Conservation (phyloP, 2,113 vertebrate species). For the Nycticryphes semicollaris region DNA sequence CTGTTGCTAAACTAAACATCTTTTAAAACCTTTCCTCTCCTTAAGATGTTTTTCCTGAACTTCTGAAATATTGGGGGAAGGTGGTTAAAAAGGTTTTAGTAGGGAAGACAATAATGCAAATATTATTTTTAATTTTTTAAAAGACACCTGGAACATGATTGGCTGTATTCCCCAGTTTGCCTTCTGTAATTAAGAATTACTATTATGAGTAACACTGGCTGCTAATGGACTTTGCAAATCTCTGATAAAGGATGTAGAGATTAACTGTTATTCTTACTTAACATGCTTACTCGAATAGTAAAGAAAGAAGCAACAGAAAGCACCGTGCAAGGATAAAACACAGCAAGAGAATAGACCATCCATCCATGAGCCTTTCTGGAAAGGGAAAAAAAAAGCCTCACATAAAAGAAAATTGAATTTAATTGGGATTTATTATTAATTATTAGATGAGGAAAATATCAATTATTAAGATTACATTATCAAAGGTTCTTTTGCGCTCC, state of each 20-base stretch:
- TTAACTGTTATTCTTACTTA: slow-evolving; percentile 8
- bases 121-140: neutral
- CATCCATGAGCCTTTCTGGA: neutral
- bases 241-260: neutral
- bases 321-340: neutral
- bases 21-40: neutral
- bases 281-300: neutral
- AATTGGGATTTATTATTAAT: slow-evolving; percentile 25
- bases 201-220: neutral
- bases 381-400: neutral
- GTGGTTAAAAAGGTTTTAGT: neutral
- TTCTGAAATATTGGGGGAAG: neutral
- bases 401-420: slow-evolving; percentile 6
- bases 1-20: neutral
- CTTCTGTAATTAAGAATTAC: neutral
- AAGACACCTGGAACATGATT: neutral
- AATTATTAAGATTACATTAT: slow-evolving; percentile 40
- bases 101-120: neutral
- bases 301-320: neutral
- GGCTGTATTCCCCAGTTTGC: neutral
- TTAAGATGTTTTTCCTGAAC: neutral
- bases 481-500: slow-evolving; percentile 9
- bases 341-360: neutral
- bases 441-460: slow-evolving; percentile 35
- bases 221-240: neutral